Evolutionary conservation across 2,113 vertebrate species (phyloP).

Genomic region (Ornithorhynchus anatinus): DNA sequence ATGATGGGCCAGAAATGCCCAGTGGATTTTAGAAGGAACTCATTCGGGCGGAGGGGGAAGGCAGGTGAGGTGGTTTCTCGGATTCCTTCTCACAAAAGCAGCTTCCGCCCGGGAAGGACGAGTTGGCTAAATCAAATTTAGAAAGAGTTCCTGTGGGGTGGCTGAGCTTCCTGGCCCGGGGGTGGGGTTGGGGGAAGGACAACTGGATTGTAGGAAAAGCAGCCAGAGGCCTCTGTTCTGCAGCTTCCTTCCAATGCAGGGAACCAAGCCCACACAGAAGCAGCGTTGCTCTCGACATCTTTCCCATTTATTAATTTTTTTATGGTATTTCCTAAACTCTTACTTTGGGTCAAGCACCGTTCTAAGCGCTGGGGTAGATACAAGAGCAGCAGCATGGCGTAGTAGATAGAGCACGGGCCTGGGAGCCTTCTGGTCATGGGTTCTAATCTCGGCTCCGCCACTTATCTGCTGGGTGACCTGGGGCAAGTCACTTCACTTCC

Average conservation of each 20-base stretch:
- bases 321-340: no score
- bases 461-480: no score
- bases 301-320: no score
- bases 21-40: not conserved
- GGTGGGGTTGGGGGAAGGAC: conserved; percentile 33
- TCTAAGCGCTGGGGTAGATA: no score
- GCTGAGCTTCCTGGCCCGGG: conserved; percentile 33
- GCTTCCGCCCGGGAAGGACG: not conserved
- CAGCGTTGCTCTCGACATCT: no score
- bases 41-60: not conserved
- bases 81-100: not conserved
- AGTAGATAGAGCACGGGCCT: no score
- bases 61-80: not conserved
- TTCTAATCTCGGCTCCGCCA: no score
- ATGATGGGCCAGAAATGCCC: not conserved
- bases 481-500: no score
- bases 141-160: conserved; percentile 1
- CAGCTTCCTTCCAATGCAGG: not conserved
- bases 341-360: no score
- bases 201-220: conserved; percentile 1
- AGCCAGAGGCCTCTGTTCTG: not conserved
- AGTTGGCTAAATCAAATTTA: not conserved
- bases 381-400: no score
- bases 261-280: not conserved
- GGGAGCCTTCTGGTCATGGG: no score